phyloP scores from a whole-genome alignment of 2,888 invertebrate species.

The Vanessa cardui region DNA sequence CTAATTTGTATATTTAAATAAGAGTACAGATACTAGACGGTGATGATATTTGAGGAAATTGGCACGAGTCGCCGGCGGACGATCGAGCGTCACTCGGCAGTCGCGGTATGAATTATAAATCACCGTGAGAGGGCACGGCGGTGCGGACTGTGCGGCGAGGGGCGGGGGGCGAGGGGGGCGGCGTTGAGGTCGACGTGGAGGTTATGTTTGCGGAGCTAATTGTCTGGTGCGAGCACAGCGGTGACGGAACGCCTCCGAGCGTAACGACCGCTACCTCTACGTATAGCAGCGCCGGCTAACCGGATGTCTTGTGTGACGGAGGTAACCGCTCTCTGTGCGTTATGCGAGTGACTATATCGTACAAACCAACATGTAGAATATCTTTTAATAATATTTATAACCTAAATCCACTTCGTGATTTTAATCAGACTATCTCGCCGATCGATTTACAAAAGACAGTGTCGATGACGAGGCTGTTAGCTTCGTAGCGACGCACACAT shows the following conservation, averaged over 20 bases:
- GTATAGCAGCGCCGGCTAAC: background rate
- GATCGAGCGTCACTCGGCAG: slow-evolving; percentile 85
- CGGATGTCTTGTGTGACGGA: background rate
- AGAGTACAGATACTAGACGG: too few relatives aligned
- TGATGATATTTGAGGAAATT: background rate
- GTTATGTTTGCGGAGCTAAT: slow-evolving; percentile 26
- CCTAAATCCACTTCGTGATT: too few relatives aligned
- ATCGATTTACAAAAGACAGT: background rate
- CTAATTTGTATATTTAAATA: too few relatives aligned
- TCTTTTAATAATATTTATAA: too few relatives aligned
- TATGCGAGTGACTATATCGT: too few relatives aligned
- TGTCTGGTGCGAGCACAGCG: slow-evolving; percentile 18
- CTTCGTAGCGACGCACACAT: background rate
- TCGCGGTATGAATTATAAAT: slow-evolving; percentile 73
- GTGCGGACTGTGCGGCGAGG: slow-evolving; percentile 57
- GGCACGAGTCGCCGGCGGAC: slow-evolving; percentile 84
- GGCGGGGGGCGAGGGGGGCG: background rate
- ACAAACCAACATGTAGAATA: too few relatives aligned
- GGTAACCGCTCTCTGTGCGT: too few relatives aligned
- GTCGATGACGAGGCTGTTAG: background rate
- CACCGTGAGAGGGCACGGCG: slow-evolving; percentile 83
- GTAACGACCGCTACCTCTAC: slow-evolving; percentile 22
- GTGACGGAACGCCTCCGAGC: slow-evolving; percentile 22
- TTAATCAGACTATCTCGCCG: too few relatives aligned
- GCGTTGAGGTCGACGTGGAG: slow-evolving; percentile 9